Base-by-base conservation (phyloP, 2,888 invertebrate species). In the Sericinus montela region DNA sequence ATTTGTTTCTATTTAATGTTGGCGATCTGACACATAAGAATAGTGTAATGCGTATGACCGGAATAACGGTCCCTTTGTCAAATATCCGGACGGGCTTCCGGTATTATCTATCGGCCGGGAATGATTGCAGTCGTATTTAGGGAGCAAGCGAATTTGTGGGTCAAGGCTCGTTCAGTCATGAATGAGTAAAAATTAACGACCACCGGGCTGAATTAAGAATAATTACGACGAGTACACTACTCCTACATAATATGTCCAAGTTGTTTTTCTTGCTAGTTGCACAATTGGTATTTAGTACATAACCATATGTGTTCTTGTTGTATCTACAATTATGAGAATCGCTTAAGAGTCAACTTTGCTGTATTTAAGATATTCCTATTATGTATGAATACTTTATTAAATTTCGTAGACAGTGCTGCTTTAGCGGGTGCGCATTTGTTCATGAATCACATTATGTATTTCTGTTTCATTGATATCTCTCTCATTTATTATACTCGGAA, bases 11-110 rank as follows among this genome's bases (percentile, higher is more conserved):
- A n/a, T n/a, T n/a, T n/a, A 25, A 44, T 49, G 29, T 25, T 40
- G 36, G 44, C 28, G n/a, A 36, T 36, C 35, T 41, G n/a, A 28
- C 35, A 35, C 36, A 36, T 16, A 48, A 36, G 35, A 45, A 45
- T 42, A 35, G 48, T 41, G 44, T 15, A 42, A 57, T n/a, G 63
- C 69, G 69, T 67, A 64, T 60, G 54, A 57, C 68, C 67, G 64
- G 69, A 67, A 80, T 76, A 86, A 87, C 80, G 80, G 79, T 72
- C 73, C 67, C 75, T 71, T 81, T 86, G 83, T 84, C 70, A 72
- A 63, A 71, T 72, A 72, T 80, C 78, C 80, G 79, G 78, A 63
- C 69, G 51, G 56, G 60, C 72, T 81, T 82, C 82, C 84, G 83
- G 66, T 62, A 69, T 40, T 49, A 49, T 49, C 74, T 77, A 80